A percentile compares a stretch with the other conserved stretches of the same genome.
Evolutionary conservation across 2,797 vertebrate genomes (phyloP).

Genomic region (Myotis myotis): DNA sequence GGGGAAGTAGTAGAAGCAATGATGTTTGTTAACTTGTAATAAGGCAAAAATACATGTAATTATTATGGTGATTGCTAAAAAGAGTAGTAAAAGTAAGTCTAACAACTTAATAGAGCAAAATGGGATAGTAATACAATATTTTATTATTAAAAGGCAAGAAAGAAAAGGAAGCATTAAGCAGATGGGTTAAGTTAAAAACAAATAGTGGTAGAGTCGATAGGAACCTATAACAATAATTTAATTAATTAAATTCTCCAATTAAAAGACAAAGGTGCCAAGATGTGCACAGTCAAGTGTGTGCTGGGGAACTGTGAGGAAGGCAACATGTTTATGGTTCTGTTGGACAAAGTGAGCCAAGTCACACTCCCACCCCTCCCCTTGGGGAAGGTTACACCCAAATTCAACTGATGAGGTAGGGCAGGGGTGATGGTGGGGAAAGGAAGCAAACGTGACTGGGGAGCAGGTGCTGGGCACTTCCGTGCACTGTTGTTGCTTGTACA

Average conservation of each 20-base stretch:
- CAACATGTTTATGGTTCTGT: neutral
- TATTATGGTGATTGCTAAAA: neutral
- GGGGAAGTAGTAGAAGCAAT: neutral
- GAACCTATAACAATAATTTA: neutral
- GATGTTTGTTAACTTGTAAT: neutral
- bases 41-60: neutral
- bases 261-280: neutral
- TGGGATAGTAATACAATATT: neutral
- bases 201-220: neutral
- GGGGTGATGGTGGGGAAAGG: neutral
- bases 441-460: neutral
- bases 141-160: neutral
- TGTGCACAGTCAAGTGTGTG: too few species aligned
- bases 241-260: neutral
- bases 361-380: neutral
- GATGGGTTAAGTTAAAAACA: neutral
- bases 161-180: neutral
- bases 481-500: fast-evolving
- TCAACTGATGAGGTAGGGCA: neutral
- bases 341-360: neutral
- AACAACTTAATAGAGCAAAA: neutral
- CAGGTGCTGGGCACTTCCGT: too few species aligned
- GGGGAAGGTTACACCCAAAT: neutral
- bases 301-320: neutral
- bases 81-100: neutral